Conservation (phyloP, 2,113 vertebrate genomes). For the Pungitius pungitius region DNA sequence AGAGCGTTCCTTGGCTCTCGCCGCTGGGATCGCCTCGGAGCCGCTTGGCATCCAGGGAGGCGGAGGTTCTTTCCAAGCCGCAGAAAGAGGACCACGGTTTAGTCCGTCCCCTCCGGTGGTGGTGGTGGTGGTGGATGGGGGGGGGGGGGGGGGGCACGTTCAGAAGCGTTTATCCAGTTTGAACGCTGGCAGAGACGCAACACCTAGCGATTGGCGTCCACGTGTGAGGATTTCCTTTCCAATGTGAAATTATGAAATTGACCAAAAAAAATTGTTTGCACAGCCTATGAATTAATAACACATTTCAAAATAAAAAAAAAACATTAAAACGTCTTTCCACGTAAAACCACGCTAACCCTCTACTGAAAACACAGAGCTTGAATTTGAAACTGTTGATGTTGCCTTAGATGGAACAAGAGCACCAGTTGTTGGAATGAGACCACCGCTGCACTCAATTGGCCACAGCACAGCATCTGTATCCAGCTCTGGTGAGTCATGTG, state of each 20-base stretch:
- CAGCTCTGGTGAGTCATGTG: slow-evolving; percentile 12
- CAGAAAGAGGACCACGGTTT: slow-evolving; percentile 73
- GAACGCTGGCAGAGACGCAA: slow-evolving; percentile 66
- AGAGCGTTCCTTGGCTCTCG: slow-evolving; percentile 78
- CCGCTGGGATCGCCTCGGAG: slow-evolving; percentile 74
- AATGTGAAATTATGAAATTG: slow-evolving; percentile 65
- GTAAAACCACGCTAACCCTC: slow-evolving; percentile 28
- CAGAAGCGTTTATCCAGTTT: slow-evolving; percentile 73
- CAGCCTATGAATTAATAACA: slow-evolving; percentile 54
- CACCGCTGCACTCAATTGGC: slow-evolving; percentile 15
- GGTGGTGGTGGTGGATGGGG: too few species aligned
- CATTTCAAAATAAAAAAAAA: too few species aligned
- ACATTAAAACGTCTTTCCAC: slow-evolving; percentile 47
- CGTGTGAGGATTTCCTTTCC: slow-evolving; percentile 65
- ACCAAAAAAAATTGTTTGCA: slow-evolving; percentile 64
- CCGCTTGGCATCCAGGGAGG: slow-evolving; percentile 68
- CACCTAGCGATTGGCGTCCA: slow-evolving; percentile 59
- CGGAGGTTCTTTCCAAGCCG: slow-evolving; percentile 74
- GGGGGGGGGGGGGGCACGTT: slow-evolving; percentile 75
- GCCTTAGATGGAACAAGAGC: slow-evolving; percentile 5
- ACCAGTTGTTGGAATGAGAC: slow-evolving; percentile 21
- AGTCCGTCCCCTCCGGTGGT: slow-evolving; percentile 73
- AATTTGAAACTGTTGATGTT: slow-evolving; percentile 32
- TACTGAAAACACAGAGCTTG: slow-evolving; percentile 30
- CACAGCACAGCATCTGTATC: slow-evolving; percentile 31